Evolutionary conservation across 2,888 invertebrate genomes (phyloP).

Genomic region (Parnassius mnemosyne): DNA sequence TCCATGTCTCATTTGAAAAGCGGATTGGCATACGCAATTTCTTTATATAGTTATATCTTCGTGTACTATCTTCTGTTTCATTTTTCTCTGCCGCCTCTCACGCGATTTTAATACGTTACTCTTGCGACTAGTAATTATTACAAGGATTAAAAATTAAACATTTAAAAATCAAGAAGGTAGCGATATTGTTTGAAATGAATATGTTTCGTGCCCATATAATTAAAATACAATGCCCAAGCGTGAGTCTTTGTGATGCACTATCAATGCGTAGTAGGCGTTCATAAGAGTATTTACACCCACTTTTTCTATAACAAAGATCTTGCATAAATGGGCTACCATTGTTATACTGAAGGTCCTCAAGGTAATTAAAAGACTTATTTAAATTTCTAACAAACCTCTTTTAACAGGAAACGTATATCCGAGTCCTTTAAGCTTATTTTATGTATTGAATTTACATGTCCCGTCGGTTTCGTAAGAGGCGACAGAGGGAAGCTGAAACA

Average conservation of each 20-base stretch:
- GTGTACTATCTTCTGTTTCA: too few relatives aligned
- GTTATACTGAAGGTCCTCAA: slow-evolving; percentile 11
- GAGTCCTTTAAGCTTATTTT: background rate
- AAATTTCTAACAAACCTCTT: slow-evolving; percentile 14
- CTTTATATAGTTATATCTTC: too few relatives aligned
- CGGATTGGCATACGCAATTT: too few relatives aligned
- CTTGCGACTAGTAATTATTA: too few relatives aligned
- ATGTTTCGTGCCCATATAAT: slow-evolving; percentile 11
- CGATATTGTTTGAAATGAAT: background rate
- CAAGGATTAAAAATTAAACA: too few relatives aligned
- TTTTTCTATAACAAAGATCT: slow-evolving; percentile 12
- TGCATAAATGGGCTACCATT: slow-evolving; percentile 15
- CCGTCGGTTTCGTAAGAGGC: too few relatives aligned
- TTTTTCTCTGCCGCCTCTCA: too few relatives aligned
- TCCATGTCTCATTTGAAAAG: too few relatives aligned
- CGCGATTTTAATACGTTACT: too few relatives aligned
- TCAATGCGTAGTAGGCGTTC: slow-evolving; percentile 21
- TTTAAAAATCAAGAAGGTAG: too few relatives aligned
- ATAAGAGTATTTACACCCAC: slow-evolving; percentile 17
- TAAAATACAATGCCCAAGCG: slow-evolving; percentile 22
- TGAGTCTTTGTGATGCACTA: slow-evolving; percentile 14
- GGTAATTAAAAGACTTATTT: slow-evolving; percentile 16
- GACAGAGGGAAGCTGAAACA: too few relatives aligned
- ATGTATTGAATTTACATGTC: background rate
- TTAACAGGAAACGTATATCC: slow-evolving; percentile 7